A percentile compares a stretch with the other conserved stretches of the same genome.
Conservation (phyloP, 2,113 vertebrate genomes). For the Emydocephalus ijimae region DNA sequence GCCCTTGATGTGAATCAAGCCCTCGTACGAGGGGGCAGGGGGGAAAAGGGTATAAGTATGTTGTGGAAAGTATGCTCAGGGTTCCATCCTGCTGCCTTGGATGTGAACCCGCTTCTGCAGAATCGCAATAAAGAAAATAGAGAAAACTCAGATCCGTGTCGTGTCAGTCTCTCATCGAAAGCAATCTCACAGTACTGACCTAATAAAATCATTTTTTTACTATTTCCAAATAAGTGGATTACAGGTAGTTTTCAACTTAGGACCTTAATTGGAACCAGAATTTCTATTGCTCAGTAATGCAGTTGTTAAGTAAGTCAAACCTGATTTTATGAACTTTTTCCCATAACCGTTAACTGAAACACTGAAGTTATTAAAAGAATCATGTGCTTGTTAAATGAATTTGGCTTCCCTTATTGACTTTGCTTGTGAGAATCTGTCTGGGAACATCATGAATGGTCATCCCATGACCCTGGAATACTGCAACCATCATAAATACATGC, state of each 20-base stretch:
- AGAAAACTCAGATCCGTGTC: too few relatives aligned
- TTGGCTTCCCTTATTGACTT: background rate
- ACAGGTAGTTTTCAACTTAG: background rate
- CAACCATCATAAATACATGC: background rate
- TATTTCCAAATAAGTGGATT: background rate
- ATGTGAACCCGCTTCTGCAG: too few relatives aligned
- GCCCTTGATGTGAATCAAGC: too few relatives aligned
- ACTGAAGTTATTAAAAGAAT: background rate
- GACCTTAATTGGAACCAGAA: background rate
- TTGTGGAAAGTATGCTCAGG: too few relatives aligned
- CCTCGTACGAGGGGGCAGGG: too few relatives aligned
- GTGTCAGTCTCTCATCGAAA: too few relatives aligned
- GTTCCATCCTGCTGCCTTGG: too few relatives aligned
- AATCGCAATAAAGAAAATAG: too few relatives aligned
- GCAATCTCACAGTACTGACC: too few relatives aligned
- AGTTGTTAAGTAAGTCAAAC: background rate
- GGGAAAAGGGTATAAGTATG: too few relatives aligned
- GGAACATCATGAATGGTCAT: background rate
- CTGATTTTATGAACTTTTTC: background rate
- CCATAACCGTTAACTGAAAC: background rate
- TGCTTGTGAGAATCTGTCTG: background rate
- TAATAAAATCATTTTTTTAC: background rate
- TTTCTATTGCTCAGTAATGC: background rate
- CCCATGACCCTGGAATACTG: background rate
- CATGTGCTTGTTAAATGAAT: background rate